Conservation (phyloP, 64 coral and sea anemone genomes). For the Actinia equina region DNA sequence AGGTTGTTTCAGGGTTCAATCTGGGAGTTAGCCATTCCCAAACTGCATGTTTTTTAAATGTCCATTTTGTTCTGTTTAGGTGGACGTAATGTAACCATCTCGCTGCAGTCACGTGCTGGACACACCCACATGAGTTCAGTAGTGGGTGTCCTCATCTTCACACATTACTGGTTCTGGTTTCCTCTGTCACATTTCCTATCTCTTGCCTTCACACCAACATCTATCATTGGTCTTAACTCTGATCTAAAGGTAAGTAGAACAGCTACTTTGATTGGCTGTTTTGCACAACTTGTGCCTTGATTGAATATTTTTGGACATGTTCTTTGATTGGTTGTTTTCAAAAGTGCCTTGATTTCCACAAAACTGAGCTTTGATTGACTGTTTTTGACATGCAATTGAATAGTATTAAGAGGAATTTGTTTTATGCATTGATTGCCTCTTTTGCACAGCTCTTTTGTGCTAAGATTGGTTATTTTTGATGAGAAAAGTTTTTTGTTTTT, state of each 20-base stretch:
- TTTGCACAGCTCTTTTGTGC: too few relatives aligned
- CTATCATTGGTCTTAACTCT: slow-evolving; percentile 89
- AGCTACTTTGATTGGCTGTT: neutral
- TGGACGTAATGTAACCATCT: slow-evolving; percentile 95
- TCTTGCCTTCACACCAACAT: slow-evolving; percentile 83
- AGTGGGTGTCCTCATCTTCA: slow-evolving; percentile 88
- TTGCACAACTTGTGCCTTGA: neutral
- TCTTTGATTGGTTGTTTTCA: too few relatives aligned
- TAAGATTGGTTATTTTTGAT: too few relatives aligned
- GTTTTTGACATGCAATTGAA: too few relatives aligned
- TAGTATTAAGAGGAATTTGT: neutral
- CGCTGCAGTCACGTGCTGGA: slow-evolving; percentile 90
- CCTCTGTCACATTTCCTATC: slow-evolving; percentile 91
- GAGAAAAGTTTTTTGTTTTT: too few relatives aligned
- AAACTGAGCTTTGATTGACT: too few relatives aligned
- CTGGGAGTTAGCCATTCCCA: too few relatives aligned
- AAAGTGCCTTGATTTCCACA: too few relatives aligned
- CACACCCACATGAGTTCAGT: slow-evolving; percentile 96
- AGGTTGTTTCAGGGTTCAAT: too few relatives aligned
- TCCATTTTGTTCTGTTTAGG: slow-evolving; percentile 34
- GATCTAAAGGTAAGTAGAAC: slow-evolving; percentile 72
- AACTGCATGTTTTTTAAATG: too few relatives aligned
- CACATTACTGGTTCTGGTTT: slow-evolving; percentile 99
- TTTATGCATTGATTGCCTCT: too few relatives aligned
- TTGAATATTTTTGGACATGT: too few relatives aligned